Conservation (phyloP, 1,140 invertebrate genomes). For the Andricus grossulariae region DNA sequence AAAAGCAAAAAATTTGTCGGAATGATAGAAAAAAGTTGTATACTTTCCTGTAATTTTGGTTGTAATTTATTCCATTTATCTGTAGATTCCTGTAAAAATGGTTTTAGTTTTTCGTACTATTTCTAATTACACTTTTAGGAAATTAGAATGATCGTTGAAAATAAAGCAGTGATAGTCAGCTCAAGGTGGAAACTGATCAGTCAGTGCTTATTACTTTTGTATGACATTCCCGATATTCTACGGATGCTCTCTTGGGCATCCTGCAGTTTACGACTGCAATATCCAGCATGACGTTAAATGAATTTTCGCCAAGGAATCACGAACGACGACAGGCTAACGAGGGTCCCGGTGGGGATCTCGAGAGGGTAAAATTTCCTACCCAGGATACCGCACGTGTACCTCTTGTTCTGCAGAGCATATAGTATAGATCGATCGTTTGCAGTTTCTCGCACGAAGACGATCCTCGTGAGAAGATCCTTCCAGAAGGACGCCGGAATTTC, state of each 20-base stretch:
- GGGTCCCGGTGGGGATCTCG: constrained; percentile 35
- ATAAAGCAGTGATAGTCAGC: constrained; percentile 11
- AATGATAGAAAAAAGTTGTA: too few relatives aligned
- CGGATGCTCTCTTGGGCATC: constrained; percentile 35
- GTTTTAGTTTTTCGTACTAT: too few relatives aligned
- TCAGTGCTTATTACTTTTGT: constrained; percentile 35
- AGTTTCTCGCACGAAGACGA: constrained; percentile 43
- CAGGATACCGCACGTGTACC: constrained; percentile 34
- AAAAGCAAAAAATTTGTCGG: too few relatives aligned
- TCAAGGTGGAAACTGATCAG: constrained; percentile 37
- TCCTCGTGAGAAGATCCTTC: constrained; percentile 53
- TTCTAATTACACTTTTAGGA: too few relatives aligned
- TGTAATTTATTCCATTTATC: too few relatives aligned
- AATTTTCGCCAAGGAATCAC: constrained; percentile 24
- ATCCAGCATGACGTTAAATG: constrained; percentile 32
- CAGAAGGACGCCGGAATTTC: constrained; percentile 39
- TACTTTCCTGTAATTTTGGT: too few relatives aligned
- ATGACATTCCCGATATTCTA: constrained; percentile 42
- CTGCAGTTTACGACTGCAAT: constrained; percentile 32
- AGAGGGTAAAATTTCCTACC: constrained; percentile 26
- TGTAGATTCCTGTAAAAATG: too few relatives aligned
- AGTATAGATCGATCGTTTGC: constrained; percentile 36
- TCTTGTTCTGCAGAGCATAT: constrained; percentile 28
- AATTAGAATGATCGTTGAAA: neutral
- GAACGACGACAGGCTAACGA: constrained; percentile 43